Conservation (phyloP, 2,797 vertebrate species). For the Sternarchorhynchus goeldii region DNA sequence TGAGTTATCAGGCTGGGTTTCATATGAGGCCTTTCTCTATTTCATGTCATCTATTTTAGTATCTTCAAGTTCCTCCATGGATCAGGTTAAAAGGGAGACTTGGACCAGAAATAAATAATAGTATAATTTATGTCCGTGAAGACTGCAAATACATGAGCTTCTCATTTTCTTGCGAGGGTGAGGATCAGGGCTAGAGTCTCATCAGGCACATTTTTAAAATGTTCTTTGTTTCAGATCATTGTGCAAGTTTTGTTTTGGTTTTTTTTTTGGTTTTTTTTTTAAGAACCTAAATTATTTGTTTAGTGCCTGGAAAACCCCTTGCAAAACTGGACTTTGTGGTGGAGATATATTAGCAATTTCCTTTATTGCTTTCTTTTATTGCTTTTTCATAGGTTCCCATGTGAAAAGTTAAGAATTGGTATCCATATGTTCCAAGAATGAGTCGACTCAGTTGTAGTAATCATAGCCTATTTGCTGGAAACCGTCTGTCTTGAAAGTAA, state of each 20-base stretch:
- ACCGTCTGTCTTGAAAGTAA: not conserved
- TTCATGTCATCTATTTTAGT: slow-evolving; percentile 13
- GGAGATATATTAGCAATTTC: too few species aligned
- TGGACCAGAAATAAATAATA: not conserved
- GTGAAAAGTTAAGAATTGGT: not conserved
- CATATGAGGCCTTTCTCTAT: not conserved
- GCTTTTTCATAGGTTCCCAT: not conserved
- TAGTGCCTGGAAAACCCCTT: not conserved
- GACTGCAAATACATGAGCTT: not conserved
- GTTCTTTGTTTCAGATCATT: too few species aligned
- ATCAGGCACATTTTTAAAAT: too few species aligned
- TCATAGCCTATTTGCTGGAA: not conserved
- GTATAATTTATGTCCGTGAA: not conserved
- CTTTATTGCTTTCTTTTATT: too few species aligned
- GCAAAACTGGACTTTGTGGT: too few species aligned
- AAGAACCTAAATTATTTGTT: not conserved
- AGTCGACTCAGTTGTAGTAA: not conserved
- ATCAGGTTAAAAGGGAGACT: not conserved
- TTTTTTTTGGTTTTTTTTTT: too few species aligned
- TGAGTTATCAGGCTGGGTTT: slow-evolving; percentile 6
- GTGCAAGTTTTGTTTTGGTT: too few species aligned
- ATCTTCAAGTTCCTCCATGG: not conserved
- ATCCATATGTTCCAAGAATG: slow-evolving; percentile 3
- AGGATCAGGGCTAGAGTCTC: too few species aligned
- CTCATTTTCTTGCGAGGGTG: not conserved